Conservation (phyloP, 1,140 invertebrate species). For the Drosophila littoralis region DNA sequence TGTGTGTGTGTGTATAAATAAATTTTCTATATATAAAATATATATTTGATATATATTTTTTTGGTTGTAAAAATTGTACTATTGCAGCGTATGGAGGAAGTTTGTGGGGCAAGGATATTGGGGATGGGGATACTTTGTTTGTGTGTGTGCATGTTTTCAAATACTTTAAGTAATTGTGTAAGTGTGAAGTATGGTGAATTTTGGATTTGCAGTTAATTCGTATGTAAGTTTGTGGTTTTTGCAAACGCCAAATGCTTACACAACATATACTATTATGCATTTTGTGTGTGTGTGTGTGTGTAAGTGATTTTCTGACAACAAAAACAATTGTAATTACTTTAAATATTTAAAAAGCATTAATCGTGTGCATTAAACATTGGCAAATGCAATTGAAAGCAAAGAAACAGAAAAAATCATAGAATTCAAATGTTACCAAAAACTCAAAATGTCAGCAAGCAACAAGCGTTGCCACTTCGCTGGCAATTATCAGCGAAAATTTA, state of each 20-base stretch:
- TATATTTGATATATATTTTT: slow-evolving; percentile 80
- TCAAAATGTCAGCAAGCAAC: slow-evolving; percentile 20
- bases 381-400: slow-evolving; percentile 75
- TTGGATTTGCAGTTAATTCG: slow-evolving; percentile 70
- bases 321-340: slow-evolving; percentile 82
- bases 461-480: slow-evolving; percentile 14
- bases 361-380: slow-evolving; percentile 54
- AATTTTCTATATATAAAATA: slow-evolving; percentile 77
- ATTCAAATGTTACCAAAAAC: slow-evolving; percentile 18
- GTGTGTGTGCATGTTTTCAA: slow-evolving; percentile 55
- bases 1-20: slow-evolving; percentile 74
- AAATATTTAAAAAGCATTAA: slow-evolving; percentile 83
- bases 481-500: slow-evolving; percentile 9
- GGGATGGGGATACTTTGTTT: slow-evolving; percentile 22
- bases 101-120: slow-evolving; percentile 45
- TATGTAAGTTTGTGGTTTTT: slow-evolving; percentile 31
- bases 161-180: slow-evolving; percentile 79
- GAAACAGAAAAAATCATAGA: background rate
- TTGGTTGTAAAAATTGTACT: slow-evolving; percentile 84
- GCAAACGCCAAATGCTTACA: slow-evolving; percentile 36
- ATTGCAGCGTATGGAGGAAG: slow-evolving; percentile 84
- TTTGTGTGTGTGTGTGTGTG: slow-evolving; percentile 16
- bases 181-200: slow-evolving; percentile 59
- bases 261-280: slow-evolving; percentile 4
- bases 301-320: slow-evolving; percentile 57